These are phyloP conservation scores for Mellivora capensis DNA, from an alignment of 2,113 vertebrate genomes.

Conservation along the genomic window DNA sequence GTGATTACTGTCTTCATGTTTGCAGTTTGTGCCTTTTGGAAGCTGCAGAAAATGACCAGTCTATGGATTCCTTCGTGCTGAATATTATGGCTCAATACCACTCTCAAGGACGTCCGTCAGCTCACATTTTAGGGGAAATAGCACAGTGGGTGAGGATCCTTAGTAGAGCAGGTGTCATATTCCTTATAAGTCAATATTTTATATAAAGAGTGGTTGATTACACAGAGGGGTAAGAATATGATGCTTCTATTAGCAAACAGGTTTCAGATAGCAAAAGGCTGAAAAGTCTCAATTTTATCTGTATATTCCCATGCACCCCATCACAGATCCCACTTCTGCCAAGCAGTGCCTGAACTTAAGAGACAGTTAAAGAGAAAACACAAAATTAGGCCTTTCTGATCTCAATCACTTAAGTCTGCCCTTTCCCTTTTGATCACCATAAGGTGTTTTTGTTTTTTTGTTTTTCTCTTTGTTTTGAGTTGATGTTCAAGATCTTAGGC, in stretches of 20 bases:
- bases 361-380: not conserved
- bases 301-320: not conserved
- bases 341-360: not conserved
- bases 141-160: accelerated
- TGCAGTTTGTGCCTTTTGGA: not conserved
- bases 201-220: not conserved
- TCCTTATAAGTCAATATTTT: not conserved
- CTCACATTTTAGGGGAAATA: not conserved
- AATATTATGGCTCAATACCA: not conserved
- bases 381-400: not conserved
- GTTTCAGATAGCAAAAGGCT: not conserved
- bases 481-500: not conserved
- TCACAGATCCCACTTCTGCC: not conserved
- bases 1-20: not conserved
- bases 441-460: not conserved
- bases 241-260: not conserved
- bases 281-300: not conserved
- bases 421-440: not conserved
- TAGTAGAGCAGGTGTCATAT: not conserved
- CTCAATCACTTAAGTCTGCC: not conserved
- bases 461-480: not conserved
- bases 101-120: not conserved
- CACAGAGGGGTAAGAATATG: not conserved
- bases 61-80: not conserved
- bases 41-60: not conserved